Conservation (phyloP, 1,140 invertebrate genomes). For the Nomia melanderi region DNA sequence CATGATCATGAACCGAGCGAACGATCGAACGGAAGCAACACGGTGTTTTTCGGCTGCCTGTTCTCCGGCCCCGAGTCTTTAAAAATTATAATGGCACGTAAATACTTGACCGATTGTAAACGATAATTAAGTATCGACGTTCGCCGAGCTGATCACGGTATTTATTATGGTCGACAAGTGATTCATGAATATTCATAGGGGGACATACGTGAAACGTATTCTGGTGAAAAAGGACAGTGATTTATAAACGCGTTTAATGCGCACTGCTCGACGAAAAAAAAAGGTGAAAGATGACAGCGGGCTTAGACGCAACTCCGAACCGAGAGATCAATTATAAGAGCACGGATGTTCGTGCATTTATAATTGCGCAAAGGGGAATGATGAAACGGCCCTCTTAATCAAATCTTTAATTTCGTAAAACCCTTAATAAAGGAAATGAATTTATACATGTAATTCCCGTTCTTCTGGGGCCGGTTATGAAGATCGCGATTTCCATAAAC, state of each 20-base stretch:
- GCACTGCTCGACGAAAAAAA: neutral
- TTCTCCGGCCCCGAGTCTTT: neutral
- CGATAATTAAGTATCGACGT: slow-evolving; percentile 24
- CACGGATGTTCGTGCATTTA: neutral
- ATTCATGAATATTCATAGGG: slow-evolving; percentile 34
- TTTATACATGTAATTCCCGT: neutral
- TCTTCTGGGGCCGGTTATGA: neutral
- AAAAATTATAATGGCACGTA: slow-evolving; percentile 23
- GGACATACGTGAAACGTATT: slow-evolving; percentile 16
- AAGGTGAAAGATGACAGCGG: neutral
- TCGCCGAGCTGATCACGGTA: neutral
- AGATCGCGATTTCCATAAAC: too few relatives aligned
- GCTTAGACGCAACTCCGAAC: neutral
- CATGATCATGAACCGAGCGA: neutral
- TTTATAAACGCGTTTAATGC: slow-evolving; percentile 30
- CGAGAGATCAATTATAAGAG: neutral
- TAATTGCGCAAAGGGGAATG: neutral
- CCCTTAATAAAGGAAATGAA: neutral
- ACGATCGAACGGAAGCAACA: neutral
- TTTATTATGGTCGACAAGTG: slow-evolving; percentile 15
- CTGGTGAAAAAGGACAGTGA: neutral
- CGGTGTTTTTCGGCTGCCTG: neutral
- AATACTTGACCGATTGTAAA: neutral
- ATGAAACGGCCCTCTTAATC: neutral
- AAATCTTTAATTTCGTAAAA: neutral